A percentile compares a stretch with the other conserved stretches of the same genome.
Evolutionary conservation across 2,113 vertebrate species (phyloP).

Genomic region (Mesoclemmys tuberculata): DNA sequence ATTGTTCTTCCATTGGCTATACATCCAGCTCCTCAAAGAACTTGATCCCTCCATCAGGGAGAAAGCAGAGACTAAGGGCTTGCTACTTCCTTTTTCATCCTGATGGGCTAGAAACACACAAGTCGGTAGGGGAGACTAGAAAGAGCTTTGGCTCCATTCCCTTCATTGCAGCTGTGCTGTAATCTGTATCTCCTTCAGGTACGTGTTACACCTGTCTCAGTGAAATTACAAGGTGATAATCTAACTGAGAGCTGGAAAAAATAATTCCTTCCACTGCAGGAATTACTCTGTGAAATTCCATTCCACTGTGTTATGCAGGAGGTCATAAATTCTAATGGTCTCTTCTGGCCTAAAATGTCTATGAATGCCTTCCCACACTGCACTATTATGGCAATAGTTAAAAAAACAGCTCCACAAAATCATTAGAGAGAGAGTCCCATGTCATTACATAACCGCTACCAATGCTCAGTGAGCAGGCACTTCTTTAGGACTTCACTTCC

Average conservation of each 20-base stretch:
- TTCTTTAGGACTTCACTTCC: not conserved
- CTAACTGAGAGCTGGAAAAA: not conserved
- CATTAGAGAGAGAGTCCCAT: not conserved
- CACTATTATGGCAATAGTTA: not conserved
- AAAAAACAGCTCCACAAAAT: not conserved
- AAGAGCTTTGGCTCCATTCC: too few species aligned
- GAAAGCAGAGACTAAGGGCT: not conserved
- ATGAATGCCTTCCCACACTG: not conserved
- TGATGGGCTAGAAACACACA: too few species aligned
- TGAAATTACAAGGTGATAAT: not conserved
- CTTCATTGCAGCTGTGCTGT: too few species aligned
- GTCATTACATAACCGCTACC: not conserved
- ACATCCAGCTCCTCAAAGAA: not conserved
- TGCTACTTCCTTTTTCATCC: not conserved
- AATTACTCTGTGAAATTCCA: not conserved
- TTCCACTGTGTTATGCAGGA: not conserved
- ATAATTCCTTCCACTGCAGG: not conserved
- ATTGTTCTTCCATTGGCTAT: not conserved
- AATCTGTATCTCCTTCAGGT: not conserved
- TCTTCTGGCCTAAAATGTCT: not conserved
- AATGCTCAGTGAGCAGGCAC: not conserved
- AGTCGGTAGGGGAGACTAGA: too few species aligned
- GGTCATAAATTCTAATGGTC: not conserved
- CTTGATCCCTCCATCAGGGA: not conserved
- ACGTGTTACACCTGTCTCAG: not conserved